Percentiles rank a stretch among this genome's conserved stretches.
Evolutionary conservation across 2,797 vertebrate species (phyloP).

Genomic region (Karalla daura): DNA sequence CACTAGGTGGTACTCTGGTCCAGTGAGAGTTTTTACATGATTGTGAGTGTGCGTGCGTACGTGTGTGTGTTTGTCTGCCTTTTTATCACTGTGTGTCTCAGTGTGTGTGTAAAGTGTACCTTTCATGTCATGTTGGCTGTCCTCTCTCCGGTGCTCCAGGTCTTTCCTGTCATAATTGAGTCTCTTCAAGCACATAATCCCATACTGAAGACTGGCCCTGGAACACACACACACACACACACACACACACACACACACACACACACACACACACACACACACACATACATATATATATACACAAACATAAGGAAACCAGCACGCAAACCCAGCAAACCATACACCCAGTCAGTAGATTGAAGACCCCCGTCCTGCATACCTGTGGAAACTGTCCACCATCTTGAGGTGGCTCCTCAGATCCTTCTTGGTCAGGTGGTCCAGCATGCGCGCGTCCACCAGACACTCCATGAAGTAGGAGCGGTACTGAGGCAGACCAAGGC

Average conservation of each 20-base stretch:
- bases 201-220: conserved; percentile 95
- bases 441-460: conserved; percentile 96
- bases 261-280: conserved; percentile 28
- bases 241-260: neutral
- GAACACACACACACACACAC: conserved; percentile 35
- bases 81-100: conserved; percentile 10
- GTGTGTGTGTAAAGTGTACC: conserved; percentile 76
- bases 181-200: conserved; percentile 98
- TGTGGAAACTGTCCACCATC: conserved; percentile 99
- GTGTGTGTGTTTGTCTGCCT: conserved; percentile 67
- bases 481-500: conserved; percentile 96
- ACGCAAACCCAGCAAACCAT: conserved; percentile 30
- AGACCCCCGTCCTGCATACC: conserved; percentile 71
- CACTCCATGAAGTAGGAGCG: conserved; percentile 99
- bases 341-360: conserved; percentile 16
- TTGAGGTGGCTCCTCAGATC: conserved; percentile 98
- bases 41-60: conserved; percentile 5
- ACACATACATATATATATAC: neutral
- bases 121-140: conserved; percentile 94
- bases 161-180: conserved; percentile 98
- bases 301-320: conserved; percentile 19
- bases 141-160: conserved; percentile 91
- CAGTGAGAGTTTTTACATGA: neutral
- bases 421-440: conserved; percentile 98
- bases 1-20: conserved; percentile 71